phyloP scores from a whole-genome alignment of 23 tunicate genomes.

The Botrylloides violaceus region DNA sequence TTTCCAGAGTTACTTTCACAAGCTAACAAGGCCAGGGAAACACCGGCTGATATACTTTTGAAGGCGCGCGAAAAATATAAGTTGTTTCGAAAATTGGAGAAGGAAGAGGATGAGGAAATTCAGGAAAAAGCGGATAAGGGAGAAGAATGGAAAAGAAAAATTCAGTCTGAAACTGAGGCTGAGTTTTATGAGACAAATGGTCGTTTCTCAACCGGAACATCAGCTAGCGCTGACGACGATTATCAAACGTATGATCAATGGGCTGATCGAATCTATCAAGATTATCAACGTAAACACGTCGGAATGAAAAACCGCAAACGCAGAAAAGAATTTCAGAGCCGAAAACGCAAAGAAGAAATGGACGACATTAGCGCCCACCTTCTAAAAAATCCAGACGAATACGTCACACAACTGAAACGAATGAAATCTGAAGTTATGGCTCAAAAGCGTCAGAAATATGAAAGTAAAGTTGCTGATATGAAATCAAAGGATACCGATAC shows the following conservation, averaged over 20 bases:
- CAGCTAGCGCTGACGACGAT: slow-evolving; percentile 29
- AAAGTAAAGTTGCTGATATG: slow-evolving; percentile 41
- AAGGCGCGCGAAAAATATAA: slow-evolving; percentile 20
- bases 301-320: slow-evolving; percentile 19
- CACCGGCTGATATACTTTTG: slow-evolving; percentile 32
- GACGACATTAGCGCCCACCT: slow-evolving; percentile 41
- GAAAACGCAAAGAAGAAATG: slow-evolving; percentile 48
- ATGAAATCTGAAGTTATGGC: slow-evolving; percentile 50
- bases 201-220: not conserved
- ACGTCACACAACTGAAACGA: slow-evolving; percentile 29
- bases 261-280: slow-evolving; percentile 85
- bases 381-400: slow-evolving; percentile 50
- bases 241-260: slow-evolving; percentile 79
- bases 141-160: slow-evolving; percentile 45
- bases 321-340: slow-evolving; percentile 20
- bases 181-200: slow-evolving; percentile 8
- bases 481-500: not conserved
- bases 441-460: slow-evolving; percentile 41
- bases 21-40: slow-evolving; percentile 56
- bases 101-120: slow-evolving; percentile 14
- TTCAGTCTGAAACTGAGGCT: slow-evolving; percentile 27
- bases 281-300: slow-evolving; percentile 51
- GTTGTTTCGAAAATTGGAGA: not conserved
- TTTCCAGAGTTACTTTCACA: slow-evolving; percentile 35
- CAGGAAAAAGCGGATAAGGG: slow-evolving; percentile 12